These are phyloP conservation scores for Leuciscus idus DNA, from an alignment of 2,113 vertebrate genomes.

Conservation along the genomic window DNA sequence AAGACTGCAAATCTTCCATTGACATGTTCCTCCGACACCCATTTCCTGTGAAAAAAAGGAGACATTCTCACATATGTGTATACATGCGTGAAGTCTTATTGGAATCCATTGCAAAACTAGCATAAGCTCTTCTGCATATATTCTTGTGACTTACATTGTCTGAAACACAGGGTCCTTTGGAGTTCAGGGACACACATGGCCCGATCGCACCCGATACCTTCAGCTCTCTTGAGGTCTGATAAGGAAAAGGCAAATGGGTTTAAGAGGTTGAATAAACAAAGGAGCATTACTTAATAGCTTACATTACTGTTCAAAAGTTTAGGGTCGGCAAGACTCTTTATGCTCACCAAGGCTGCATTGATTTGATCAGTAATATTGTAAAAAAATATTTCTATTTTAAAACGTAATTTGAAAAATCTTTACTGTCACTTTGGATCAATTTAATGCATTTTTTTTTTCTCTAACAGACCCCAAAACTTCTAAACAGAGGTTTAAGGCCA, in stretches of 20 bases:
- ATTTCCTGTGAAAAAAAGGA: conserved; percentile 80
- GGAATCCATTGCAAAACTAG: neutral
- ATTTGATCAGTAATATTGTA: no score
- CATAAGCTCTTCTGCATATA: neutral
- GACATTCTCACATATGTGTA: neutral
- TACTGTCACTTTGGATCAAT: neutral
- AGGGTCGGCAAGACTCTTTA: neutral
- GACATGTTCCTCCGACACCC: conserved; percentile 90
- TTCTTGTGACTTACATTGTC: conserved; percentile 86
- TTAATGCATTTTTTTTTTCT: neutral
- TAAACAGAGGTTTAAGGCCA: neutral
- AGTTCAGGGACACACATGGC: conserved; percentile 88
- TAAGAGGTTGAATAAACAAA: neutral
- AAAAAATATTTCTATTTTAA: no score
- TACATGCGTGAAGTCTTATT: neutral
- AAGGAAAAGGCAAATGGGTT: conserved; percentile 51
- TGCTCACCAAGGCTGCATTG: neutral
- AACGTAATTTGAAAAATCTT: neutral
- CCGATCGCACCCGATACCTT: conserved; percentile 93
- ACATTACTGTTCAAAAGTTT: neutral
- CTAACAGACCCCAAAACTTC: neutral
- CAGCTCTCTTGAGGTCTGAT: conserved; percentile 91
- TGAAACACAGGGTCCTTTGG: conserved; percentile 89
- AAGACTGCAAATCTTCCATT: conserved; percentile 94
- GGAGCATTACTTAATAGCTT: neutral